These are phyloP conservation scores for Gibbula magus DNA, from an alignment of 2,888 invertebrate species.

Conservation along the genomic window DNA sequence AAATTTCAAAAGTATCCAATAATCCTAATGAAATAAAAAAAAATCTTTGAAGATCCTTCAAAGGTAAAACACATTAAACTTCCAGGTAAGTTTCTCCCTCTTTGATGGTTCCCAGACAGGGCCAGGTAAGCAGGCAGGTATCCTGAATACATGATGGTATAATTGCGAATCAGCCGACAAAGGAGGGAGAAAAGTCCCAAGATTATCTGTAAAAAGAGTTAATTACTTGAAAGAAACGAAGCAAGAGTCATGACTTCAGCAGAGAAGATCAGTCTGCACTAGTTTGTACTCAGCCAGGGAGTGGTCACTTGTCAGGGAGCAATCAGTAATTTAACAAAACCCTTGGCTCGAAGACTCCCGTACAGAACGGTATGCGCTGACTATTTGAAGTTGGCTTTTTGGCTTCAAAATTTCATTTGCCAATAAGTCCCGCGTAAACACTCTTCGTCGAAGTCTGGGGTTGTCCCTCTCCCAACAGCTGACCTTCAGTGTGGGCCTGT, in stretches of 20 bases:
- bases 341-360: constrained; percentile 16
- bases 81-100: no score
- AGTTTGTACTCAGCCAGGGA: constrained; percentile 4
- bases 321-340: constrained; percentile 25
- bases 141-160: background rate
- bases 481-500: background rate
- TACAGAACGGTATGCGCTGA: constrained; percentile 13
- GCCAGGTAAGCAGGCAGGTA: no score
- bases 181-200: background rate
- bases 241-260: background rate
- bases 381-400: constrained; percentile 27
- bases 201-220: background rate
- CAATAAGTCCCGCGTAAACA: constrained; percentile 14
- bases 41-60: no score
- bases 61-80: no score
- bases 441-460: background rate
- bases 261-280: background rate
- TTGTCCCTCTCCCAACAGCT: background rate
- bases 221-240: background rate
- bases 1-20: no score
- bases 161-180: background rate
- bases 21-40: no score
- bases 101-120: no score
- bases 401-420: constrained; percentile 33
- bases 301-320: constrained; percentile 17